Conservation (phyloP, 2,113 vertebrate genomes). For the Polypterus bichir region DNA sequence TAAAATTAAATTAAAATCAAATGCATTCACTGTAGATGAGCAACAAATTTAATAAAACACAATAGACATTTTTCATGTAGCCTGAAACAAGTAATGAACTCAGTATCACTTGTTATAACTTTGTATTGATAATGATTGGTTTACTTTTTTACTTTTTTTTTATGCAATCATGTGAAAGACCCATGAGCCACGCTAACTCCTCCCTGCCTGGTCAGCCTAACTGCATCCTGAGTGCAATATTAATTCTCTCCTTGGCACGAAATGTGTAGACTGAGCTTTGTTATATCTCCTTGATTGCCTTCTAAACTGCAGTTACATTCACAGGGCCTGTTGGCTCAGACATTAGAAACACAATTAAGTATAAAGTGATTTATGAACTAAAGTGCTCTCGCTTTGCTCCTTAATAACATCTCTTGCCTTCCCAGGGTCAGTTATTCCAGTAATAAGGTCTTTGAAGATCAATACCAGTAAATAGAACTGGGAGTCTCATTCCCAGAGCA, state of each 20-base stretch:
- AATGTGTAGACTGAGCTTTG: background rate
- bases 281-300: background rate
- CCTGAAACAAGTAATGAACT: no score
- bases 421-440: constrained; percentile 1
- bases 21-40: no score
- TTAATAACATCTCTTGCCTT: background rate
- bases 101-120: no score
- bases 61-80: no score
- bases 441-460: background rate
- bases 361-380: background rate
- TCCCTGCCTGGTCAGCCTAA: no score
- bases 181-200: no score
- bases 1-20: no score
- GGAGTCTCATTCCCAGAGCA: background rate
- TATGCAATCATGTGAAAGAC: no score
- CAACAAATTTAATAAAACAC: no score
- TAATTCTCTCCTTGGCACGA: background rate
- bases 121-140: no score
- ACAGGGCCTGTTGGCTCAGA: background rate
- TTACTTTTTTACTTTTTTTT: no score
- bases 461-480: constrained; percentile 1
- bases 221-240: background rate
- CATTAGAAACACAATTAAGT: background rate
- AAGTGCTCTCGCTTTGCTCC: background rate
- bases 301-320: background rate